Conservation (phyloP, 2,113 vertebrate genomes). For the Cynoglossus semilaevis region DNA sequence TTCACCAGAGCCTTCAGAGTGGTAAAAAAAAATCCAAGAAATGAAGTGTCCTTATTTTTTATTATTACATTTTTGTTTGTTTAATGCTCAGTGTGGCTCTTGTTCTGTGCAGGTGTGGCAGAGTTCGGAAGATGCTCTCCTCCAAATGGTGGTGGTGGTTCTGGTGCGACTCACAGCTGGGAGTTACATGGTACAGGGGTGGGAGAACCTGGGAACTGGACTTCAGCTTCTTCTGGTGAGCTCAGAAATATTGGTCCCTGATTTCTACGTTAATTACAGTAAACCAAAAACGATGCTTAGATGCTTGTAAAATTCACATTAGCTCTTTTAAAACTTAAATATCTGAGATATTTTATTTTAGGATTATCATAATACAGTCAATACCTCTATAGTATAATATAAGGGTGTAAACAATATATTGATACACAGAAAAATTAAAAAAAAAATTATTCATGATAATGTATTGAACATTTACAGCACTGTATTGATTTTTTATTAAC, state of each 20-base stretch:
- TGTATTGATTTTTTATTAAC: too few species aligned
- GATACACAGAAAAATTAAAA: too few species aligned
- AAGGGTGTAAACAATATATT: too few species aligned
- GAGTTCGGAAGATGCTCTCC: conserved; percentile 87
- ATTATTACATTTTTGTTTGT: background rate
- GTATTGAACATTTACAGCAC: too few species aligned
- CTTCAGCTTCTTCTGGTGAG: conserved; percentile 88
- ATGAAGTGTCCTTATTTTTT: background rate
- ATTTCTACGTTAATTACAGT: background rate
- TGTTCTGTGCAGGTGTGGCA: conserved; percentile 88
- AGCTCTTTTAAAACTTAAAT: too few species aligned
- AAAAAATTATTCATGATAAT: too few species aligned
- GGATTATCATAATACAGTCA: too few species aligned
- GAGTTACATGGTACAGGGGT: conserved; percentile 76
- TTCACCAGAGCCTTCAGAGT: conserved; percentile 93
- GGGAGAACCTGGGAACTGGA: conserved; percentile 85
- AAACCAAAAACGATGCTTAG: background rate
- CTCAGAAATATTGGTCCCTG: background rate
- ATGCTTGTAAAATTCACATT: too few species aligned
- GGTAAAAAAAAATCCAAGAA: conserved; percentile 67
- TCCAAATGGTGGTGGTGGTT: conserved; percentile 85
- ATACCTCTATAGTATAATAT: too few species aligned
- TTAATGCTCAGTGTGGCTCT: background rate
- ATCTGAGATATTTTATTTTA: too few species aligned
- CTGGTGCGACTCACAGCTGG: conserved; percentile 75